Conservation (phyloP, 2,888 invertebrate species). For the Lochmaea capreae region DNA sequence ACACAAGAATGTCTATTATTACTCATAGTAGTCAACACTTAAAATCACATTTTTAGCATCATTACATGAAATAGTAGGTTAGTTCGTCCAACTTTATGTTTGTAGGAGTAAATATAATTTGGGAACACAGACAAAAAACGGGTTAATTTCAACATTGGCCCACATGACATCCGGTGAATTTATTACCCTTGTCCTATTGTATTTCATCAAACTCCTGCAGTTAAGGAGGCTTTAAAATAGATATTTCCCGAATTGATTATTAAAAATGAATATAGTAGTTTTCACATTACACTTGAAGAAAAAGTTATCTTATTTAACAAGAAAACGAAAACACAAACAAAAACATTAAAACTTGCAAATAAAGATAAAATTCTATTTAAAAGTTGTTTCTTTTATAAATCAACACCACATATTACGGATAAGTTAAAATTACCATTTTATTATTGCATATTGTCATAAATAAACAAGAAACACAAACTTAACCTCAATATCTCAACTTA, state of each 20-base stretch:
- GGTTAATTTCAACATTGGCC: background rate
- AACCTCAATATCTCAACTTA: slow-evolving; percentile 15
- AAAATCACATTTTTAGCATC: too few species aligned
- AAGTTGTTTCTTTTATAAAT: slow-evolving; percentile 4
- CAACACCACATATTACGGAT: background rate
- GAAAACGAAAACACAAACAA: slow-evolving; percentile 7
- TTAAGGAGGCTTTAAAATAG: background rate
- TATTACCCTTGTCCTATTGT: background rate
- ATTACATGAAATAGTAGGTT: too few species aligned
- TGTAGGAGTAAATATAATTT: too few species aligned
- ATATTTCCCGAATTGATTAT: too few species aligned
- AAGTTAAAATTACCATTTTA: background rate
- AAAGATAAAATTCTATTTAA: slow-evolving; percentile 11
- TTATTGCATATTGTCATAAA: background rate
- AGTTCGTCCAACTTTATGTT: too few species aligned
- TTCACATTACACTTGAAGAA: background rate
- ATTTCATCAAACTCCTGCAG: background rate
- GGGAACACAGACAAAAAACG: background rate
- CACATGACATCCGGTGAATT: slow-evolving; percentile 13
- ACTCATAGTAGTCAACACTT: background rate
- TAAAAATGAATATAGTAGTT: background rate
- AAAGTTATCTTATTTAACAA: background rate
- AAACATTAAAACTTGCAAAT: slow-evolving; percentile 7
- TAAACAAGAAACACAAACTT: slow-evolving; percentile 27
- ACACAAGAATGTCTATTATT: background rate